Evolutionary conservation across 2,113 vertebrate genomes (phyloP).

Genomic region (Archocentrus centrarchus): DNA sequence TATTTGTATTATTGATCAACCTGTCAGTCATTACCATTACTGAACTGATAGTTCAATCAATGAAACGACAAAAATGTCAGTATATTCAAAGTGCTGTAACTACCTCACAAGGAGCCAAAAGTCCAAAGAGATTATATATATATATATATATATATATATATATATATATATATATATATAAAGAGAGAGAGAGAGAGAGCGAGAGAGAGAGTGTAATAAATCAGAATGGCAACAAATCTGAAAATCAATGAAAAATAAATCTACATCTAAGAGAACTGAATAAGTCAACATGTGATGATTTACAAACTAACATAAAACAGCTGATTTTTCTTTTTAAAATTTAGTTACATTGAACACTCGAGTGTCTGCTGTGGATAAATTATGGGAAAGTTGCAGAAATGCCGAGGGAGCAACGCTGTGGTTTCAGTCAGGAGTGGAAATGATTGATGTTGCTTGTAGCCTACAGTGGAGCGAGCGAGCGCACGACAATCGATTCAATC

Average conservation of each 20-base stretch:
- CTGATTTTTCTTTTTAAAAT: constrained; percentile 17
- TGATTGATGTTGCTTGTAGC: constrained; percentile 68
- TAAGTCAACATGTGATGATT: constrained; percentile 17
- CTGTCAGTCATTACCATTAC: neutral
- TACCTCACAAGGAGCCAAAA: too few species aligned
- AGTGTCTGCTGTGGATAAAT: constrained; percentile 38
- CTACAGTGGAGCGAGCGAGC: constrained; percentile 51
- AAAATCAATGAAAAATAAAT: neutral
- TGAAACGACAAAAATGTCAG: neutral
- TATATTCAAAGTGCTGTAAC: neutral
- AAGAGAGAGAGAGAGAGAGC: too few species aligned
- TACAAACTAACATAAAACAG: neutral
- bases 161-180: too few species aligned
- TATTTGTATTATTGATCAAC: neutral
- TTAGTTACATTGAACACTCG: neutral
- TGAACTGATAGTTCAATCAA: neutral
- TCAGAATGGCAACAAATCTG: neutral
- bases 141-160: too few species aligned
- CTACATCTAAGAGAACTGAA: neutral
- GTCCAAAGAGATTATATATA: neutral
- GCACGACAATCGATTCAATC: constrained; percentile 58
- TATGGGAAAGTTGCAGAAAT: constrained; percentile 53
- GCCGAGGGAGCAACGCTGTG: constrained; percentile 28
- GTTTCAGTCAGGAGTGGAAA: constrained; percentile 40
- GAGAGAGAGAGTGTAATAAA: too few species aligned